Conservation (phyloP, 2,797 vertebrate species). For the Semotilus atromaculatus region DNA sequence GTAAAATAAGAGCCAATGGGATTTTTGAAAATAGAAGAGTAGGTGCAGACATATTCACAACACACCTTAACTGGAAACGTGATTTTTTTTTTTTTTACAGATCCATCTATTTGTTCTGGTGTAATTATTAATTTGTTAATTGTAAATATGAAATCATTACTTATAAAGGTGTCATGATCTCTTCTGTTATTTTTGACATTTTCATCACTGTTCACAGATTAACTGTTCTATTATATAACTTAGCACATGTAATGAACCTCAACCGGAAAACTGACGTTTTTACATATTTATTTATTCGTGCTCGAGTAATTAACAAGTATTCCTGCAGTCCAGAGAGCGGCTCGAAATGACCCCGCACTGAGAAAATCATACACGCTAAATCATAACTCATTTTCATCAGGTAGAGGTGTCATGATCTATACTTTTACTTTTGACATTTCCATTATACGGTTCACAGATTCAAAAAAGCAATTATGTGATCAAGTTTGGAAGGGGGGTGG, state of each 20-base stretch:
- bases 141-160: conserved; percentile 5
- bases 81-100: not conserved
- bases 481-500: not conserved
- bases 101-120: not conserved
- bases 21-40: not conserved
- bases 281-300: conserved; percentile 22
- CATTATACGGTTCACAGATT: conserved; percentile 39
- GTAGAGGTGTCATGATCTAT: conserved; percentile 34
- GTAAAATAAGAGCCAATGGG: not conserved
- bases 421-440: conserved; percentile 31
- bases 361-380: conserved; percentile 11
- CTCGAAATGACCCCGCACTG: not conserved
- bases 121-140: conserved; percentile 1
- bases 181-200: conserved; percentile 13
- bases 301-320: conserved; percentile 15
- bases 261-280: not conserved
- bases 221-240: not conserved
- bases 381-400: conserved; percentile 24
- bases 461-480: conserved; percentile 40
- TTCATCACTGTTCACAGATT: not conserved
- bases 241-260: not conserved
- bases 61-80: not conserved
- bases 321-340: not conserved
- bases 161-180: conserved; percentile 4
- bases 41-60: not conserved